phyloP scores from a whole-genome alignment of 2,888 invertebrate species.

The Apamea monoglypha region DNA sequence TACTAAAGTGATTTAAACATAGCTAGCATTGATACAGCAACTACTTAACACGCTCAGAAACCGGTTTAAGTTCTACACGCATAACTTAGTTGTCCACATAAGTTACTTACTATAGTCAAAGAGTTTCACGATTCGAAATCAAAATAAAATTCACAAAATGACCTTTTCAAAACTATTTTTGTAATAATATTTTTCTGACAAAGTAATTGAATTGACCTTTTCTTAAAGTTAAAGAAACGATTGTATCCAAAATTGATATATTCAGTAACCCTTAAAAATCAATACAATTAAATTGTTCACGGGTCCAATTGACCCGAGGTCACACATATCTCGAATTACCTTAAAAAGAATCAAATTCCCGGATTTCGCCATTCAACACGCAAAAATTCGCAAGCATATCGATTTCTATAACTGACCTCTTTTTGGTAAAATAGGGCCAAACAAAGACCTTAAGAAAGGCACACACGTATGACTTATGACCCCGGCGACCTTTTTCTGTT shows the following conservation, averaged over 20 bases:
- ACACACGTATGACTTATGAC: conserved; percentile 81
- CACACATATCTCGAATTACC: conserved; percentile 85
- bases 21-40: conserved; percentile 31
- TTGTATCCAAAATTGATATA: conserved; percentile 51
- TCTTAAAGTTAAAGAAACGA: conserved; percentile 19
- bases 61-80: conserved; percentile 29
- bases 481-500: conserved; percentile 72
- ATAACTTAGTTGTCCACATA: conserved; percentile 13
- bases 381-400: conserved; percentile 76
- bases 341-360: conserved; percentile 77
- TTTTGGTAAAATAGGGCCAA: conserved; percentile 70
- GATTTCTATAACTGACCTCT: conserved; percentile 80
- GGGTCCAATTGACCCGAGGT: conserved; percentile 81
- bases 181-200: not conserved
- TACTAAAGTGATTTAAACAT: conserved; percentile 42
- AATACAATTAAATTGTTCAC: conserved; percentile 56
- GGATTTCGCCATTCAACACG: conserved; percentile 72
- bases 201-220: conserved; percentile 22
- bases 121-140: not conserved
- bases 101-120: not conserved
- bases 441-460: conserved; percentile 72
- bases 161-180: not conserved
- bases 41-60: conserved; percentile 41
- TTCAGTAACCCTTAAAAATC: conserved; percentile 52
- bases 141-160: conserved; percentile 5